Evolutionary conservation across 2,797 vertebrate species (phyloP), one percentile per base, ranked within the genome.

Genomic region (Crax fasciolata): DNA sequence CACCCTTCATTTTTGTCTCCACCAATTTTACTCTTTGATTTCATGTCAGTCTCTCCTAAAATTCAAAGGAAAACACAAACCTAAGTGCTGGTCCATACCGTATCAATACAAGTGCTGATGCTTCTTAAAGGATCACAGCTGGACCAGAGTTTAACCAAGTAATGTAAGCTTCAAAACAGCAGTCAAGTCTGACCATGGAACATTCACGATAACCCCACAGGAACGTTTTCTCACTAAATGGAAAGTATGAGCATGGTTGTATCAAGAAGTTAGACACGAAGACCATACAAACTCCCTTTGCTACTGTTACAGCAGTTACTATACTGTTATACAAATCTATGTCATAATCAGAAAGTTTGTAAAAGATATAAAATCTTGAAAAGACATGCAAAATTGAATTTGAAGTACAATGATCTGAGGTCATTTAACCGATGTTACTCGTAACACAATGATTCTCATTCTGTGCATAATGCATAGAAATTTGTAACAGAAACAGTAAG

Each of bases 31-130:
- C 27, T 84, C 94, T 93, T 97, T 66, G 96, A 91, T 74, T 97
- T 97, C 66, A 90, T 71, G 12, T 96, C 96, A 80, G 97, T 97
- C 28, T 98, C 97, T 91, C 98, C 98, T 98, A 94, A 18, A 96
- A 91, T 65, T 54, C 82, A 66, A 78, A 74, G 59, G 55, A 57
- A 91, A 89, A 3, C 19, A 72, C 41, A 92, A 21, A 72, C 9
- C 49, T 48, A 49, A 48, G 11, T 52, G 20, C 25, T 62, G 52
- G 18, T 54, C 49, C 49, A 74, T 54, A 58, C 11, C 57, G 7
- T 59, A 80, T 46, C 71, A 57, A 20, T n/a, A 30, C 10, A 91
- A 63, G 23, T 13, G 57, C 5, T 65, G 12, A 20, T 79, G 46
- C 65, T 90, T 67, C 28, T 38, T 35, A 54, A 77, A 62, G 30